Percentiles rank a stretch among this genome's conserved stretches.
These are phyloP conservation scores for Pteromalus puparum DNA, from an alignment of 1,140 invertebrate genomes.

Conservation along the genomic window DNA sequence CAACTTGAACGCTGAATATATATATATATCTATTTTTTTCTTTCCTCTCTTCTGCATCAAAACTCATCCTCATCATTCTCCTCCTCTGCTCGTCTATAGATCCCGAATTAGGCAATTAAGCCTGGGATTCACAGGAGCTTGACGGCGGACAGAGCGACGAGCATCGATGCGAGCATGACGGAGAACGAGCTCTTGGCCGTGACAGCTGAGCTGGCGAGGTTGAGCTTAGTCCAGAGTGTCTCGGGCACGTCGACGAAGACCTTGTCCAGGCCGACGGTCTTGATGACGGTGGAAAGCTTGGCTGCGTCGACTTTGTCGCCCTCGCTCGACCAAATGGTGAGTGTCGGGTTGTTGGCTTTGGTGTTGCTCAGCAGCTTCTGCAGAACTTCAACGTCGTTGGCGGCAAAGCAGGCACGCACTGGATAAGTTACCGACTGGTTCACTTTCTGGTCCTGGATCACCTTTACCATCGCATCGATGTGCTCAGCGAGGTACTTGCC, in stretches of 20 bases:
- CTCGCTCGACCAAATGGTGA: conserved; percentile 84
- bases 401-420: conserved; percentile 84
- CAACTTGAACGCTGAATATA: conserved; percentile 36
- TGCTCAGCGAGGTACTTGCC: conserved; percentile 82
- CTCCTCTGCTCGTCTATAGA: background rate
- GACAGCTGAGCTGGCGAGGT: conserved; percentile 57
- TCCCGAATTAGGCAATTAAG: background rate
- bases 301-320: conserved; percentile 79
- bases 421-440: conserved; percentile 87
- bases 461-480: conserved; percentile 83
- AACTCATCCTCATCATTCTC: background rate
- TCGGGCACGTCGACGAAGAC: conserved; percentile 84
- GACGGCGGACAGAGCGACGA: conserved; percentile 41
- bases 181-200: conserved; percentile 34
- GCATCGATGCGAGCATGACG: conserved; percentile 49
- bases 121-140: conserved; percentile 56
- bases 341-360: conserved; percentile 71
- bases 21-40: conserved; percentile 13
- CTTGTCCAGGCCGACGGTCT: conserved; percentile 78
- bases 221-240: conserved; percentile 75
- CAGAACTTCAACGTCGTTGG: conserved; percentile 78
- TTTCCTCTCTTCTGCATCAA: background rate
- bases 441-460: conserved; percentile 75
- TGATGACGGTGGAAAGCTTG: conserved; percentile 78
- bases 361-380: conserved; percentile 75